Evolutionary conservation across 2,888 invertebrate genomes (phyloP), one percentile per base, ranked within the genome.

Genomic region (Lampropteryx suffumata): DNA sequence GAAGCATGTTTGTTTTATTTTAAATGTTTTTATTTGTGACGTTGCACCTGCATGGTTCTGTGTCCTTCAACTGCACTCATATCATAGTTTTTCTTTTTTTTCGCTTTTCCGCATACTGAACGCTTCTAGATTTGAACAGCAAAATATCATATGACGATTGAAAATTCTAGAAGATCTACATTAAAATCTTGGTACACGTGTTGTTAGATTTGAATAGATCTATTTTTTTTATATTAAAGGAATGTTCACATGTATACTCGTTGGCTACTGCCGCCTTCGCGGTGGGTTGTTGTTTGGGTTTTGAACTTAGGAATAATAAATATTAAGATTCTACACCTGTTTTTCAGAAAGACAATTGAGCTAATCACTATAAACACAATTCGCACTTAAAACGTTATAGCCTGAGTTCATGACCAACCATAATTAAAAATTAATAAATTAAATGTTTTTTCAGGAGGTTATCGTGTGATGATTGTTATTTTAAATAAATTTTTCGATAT

Each of bases 11-110:
- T 47, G 46, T 59, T 59, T 17, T 53, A 50, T 62, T 64, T 56
- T 37, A 41, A 43, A 56, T 67, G 61, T 50, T 63, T 45, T 61
- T 59, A 58, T 62, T 64, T 65, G 54, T 67, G 61, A 64, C 59
- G 44, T 52, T 62, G 71, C 73, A 73, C 70, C 40, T 65, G 88
- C 84, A 87, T 84, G 87, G 62, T 75, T 80, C 80, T 79, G 56
- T 84, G 86, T 85, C 86, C 86, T 88, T 84, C 82, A 76, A 56
- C 74, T 82, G 86, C 89, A 89, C 86, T 77, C 73, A 87, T 81
- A 82, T 87, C 86, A 87, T 88, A 87, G 74, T 74, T 67, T 72
- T 73, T 65, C 73, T 75, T 71, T 70, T 68, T 70, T 70, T 74
- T 70, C 62, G 82, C 83, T 84, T 79, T 56, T 68, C 69, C 74